phyloP scores from a whole-genome alignment of 2,113 vertebrate species.

The Festucalex cinctus region DNA sequence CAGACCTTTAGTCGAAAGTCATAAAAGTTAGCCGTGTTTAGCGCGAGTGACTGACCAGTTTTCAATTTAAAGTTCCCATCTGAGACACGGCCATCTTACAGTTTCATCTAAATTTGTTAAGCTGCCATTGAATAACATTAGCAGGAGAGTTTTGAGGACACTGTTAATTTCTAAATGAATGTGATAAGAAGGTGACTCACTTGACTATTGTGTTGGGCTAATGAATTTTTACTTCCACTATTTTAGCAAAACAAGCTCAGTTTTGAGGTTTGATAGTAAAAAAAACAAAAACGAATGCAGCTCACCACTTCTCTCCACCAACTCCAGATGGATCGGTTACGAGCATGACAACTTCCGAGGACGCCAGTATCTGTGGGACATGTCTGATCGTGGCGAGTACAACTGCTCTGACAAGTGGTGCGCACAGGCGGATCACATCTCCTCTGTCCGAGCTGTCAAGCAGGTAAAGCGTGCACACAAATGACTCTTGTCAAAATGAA shows the following conservation, averaged over 20 bases:
- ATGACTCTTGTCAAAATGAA: no score
- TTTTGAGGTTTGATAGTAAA: neutral
- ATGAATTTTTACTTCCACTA: neutral
- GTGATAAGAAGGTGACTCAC: neutral
- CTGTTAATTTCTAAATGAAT: no score
- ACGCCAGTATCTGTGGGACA: slow-evolving; percentile 70
- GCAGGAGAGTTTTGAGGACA: neutral
- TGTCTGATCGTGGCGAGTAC: slow-evolving; percentile 72
- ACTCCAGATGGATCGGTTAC: slow-evolving; percentile 67
- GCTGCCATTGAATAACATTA: no score
- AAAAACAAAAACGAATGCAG: neutral
- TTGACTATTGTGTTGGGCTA: neutral
- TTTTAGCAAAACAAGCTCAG: neutral
- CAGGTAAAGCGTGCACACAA: slow-evolving; percentile 54
- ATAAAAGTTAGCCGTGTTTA: no score
- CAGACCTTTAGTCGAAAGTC: neutral
- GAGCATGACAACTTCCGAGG: slow-evolving; percentile 76
- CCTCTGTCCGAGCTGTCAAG: slow-evolving; percentile 72
- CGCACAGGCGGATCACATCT: slow-evolving; percentile 67
- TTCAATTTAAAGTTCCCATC: neutral
- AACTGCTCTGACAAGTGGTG: slow-evolving; percentile 74
- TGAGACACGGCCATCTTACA: neutral
- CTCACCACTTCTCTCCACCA: neutral
- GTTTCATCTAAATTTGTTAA: neutral
- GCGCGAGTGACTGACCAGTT: neutral